These are phyloP conservation scores for Peromyscus attwateri DNA, from an alignment of 2,797 vertebrate species.

Conservation along the genomic window DNA sequence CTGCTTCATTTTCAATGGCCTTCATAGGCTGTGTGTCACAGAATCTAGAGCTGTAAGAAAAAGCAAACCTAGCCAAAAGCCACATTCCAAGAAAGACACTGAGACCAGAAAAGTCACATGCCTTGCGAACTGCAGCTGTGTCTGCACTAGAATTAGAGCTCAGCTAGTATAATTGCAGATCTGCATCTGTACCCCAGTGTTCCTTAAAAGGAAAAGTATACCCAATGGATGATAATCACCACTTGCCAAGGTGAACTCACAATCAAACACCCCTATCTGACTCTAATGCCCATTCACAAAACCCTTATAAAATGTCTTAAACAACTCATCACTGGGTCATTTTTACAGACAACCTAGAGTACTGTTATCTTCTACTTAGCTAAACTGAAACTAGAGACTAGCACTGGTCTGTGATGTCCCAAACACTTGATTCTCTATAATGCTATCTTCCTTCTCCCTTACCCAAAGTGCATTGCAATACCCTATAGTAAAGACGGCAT, in stretches of 20 bases:
- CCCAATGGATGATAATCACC: neutral
- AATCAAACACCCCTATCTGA: neutral
- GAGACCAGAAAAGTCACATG: neutral
- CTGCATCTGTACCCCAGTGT: neutral
- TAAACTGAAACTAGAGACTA: neutral
- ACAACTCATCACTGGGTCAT: neutral
- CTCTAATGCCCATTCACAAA: neutral
- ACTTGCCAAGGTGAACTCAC: neutral
- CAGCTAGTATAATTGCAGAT: neutral
- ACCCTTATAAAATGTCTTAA: neutral
- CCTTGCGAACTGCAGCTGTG: neutral
- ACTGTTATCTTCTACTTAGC: neutral
- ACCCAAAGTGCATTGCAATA: neutral
- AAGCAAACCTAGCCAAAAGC: neutral
- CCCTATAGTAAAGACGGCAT: neutral
- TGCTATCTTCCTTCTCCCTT: neutral
- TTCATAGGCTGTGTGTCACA: neutral
- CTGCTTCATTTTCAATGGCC: conserved; percentile 17
- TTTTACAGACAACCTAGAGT: neutral
- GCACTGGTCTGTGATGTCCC: neutral
- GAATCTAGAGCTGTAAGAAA: neutral
- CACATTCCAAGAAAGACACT: neutral
- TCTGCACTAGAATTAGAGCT: neutral
- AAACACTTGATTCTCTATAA: neutral
- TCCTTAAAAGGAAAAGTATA: neutral